phyloP scores from a whole-genome alignment of 2,797 vertebrate species.

The Macropodus opercularis region DNA sequence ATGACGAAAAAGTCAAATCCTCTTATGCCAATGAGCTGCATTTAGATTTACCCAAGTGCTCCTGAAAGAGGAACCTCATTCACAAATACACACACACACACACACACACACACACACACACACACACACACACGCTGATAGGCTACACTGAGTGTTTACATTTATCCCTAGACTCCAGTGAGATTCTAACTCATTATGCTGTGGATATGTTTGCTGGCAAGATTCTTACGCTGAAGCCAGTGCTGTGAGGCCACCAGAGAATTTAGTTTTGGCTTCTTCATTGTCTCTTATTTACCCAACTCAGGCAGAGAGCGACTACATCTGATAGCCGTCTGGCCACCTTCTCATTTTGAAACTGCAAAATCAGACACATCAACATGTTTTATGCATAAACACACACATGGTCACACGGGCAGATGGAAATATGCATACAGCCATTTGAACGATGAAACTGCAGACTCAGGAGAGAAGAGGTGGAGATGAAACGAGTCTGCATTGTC shows the following conservation, averaged over 20 bases:
- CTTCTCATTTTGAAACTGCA: conserved; percentile 53
- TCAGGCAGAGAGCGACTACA: conserved; percentile 51
- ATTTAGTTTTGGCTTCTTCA: conserved; percentile 58
- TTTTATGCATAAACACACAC: conserved; percentile 68
- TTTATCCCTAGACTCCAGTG: conserved; percentile 64
- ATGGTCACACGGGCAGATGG: conserved; percentile 21
- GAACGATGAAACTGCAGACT: conserved; percentile 57
- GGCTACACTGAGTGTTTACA: conserved; percentile 66
- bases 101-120: conserved; percentile 36
- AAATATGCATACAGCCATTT: conserved; percentile 24
- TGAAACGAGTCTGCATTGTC: conserved; percentile 46
- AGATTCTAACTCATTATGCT: conserved; percentile 68
- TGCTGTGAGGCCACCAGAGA: conserved; percentile 63
- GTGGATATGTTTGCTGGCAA: conserved; percentile 61
- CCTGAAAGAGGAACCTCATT: conserved; percentile 63
- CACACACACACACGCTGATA: conserved; percentile 51
- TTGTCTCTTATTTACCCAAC: conserved; percentile 62
- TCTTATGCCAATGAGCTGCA: conserved; percentile 74
- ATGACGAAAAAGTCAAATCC: conserved; percentile 75
- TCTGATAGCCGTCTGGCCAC: conserved; percentile 61
- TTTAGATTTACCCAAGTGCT: conserved; percentile 74
- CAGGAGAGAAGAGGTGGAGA: conserved; percentile 45
- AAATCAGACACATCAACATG: conserved; percentile 60
- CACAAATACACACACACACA: too few relatives aligned
- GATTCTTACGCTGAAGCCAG: conserved; percentile 68